A percentile compares a stretch with the other conserved stretches of the same genome.
These are phyloP conservation scores for Lampropteryx suffumata DNA, from an alignment of 2,888 invertebrate genomes.

Conservation along the genomic window DNA sequence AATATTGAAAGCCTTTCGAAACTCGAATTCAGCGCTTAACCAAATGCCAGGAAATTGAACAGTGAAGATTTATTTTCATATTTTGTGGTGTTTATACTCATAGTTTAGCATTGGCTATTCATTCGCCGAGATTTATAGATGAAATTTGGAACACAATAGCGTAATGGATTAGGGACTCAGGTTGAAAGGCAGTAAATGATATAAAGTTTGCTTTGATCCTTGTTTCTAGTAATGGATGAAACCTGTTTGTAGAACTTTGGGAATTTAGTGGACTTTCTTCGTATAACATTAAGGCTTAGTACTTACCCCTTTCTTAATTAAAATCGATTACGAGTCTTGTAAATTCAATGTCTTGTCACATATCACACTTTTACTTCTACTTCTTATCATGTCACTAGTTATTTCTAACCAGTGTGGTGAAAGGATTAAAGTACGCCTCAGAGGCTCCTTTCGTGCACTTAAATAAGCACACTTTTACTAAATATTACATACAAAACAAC, in stretches of 20 bases:
- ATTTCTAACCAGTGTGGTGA: no score
- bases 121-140: slow-evolving; percentile 42
- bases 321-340: no score
- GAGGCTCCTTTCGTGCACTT: no score
- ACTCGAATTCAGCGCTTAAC: slow-evolving; percentile 45
- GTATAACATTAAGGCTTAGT: no score
- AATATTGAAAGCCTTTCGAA: slow-evolving; percentile 54
- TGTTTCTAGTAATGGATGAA: slow-evolving; percentile 22
- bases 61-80: slow-evolving; percentile 54
- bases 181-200: slow-evolving; percentile 30
- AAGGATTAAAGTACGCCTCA: no score
- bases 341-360: no score
- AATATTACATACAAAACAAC: no score
- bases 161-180: slow-evolving; percentile 40
- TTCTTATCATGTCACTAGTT: no score
- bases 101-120: slow-evolving; percentile 46
- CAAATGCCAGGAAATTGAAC: slow-evolving; percentile 52
- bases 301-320: no score
- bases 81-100: slow-evolving; percentile 45
- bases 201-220: slow-evolving; percentile 28
- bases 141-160: slow-evolving; percentile 44
- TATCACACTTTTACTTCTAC: no score
- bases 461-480: no score
- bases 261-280: slow-evolving; percentile 6
- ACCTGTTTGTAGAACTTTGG: slow-evolving; percentile 18